A percentile compares a stretch with the other conserved stretches of the same genome.
Evolutionary conservation across 2,888 invertebrate species (phyloP).

Genomic region (Myopa tessellatipennis): DNA sequence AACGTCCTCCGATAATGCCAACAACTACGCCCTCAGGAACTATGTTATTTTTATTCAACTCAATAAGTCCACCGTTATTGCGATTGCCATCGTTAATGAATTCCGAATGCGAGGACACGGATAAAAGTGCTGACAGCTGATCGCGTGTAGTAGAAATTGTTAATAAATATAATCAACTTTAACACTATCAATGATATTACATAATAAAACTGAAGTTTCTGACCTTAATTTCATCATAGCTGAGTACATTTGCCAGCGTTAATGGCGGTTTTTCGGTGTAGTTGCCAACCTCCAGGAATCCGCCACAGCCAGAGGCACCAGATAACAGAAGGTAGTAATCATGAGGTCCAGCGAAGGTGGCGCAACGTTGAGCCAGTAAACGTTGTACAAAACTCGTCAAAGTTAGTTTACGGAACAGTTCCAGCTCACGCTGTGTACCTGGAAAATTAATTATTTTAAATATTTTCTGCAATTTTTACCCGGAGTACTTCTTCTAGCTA

Average conservation of each 20-base stretch:
- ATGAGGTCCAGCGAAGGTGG: slow-evolving; percentile 62
- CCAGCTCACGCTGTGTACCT: slow-evolving; percentile 53
- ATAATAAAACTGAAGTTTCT: no score
- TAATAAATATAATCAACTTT: not conserved
- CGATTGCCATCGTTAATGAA: slow-evolving; percentile 70
- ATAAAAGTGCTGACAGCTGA: slow-evolving; percentile 67
- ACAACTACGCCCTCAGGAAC: slow-evolving; percentile 68
- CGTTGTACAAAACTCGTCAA: slow-evolving; percentile 68
- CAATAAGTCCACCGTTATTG: slow-evolving; percentile 66
- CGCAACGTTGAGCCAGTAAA: slow-evolving; percentile 68
- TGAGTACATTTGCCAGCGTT: slow-evolving; percentile 68
- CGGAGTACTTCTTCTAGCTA: no score
- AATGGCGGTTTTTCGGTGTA: slow-evolving; percentile 66
- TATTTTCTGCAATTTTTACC: no score
- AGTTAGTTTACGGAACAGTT: slow-evolving; percentile 65
- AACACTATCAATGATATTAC: no score
- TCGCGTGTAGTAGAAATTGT: not conserved
- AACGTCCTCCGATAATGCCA: slow-evolving; percentile 61
- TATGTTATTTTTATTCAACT: slow-evolving; percentile 57
- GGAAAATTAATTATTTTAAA: slow-evolving; percentile 11
- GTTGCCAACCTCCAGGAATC: slow-evolving; percentile 69
- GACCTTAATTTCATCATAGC: slow-evolving; percentile 71
- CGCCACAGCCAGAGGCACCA: slow-evolving; percentile 63
- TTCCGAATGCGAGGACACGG: slow-evolving; percentile 69
- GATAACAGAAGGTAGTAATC: slow-evolving; percentile 64